A percentile compares a stretch with the other conserved stretches of the same genome.
phyloP scores from a whole-genome alignment of 2,113 vertebrate genomes.

The Pagrus major region DNA sequence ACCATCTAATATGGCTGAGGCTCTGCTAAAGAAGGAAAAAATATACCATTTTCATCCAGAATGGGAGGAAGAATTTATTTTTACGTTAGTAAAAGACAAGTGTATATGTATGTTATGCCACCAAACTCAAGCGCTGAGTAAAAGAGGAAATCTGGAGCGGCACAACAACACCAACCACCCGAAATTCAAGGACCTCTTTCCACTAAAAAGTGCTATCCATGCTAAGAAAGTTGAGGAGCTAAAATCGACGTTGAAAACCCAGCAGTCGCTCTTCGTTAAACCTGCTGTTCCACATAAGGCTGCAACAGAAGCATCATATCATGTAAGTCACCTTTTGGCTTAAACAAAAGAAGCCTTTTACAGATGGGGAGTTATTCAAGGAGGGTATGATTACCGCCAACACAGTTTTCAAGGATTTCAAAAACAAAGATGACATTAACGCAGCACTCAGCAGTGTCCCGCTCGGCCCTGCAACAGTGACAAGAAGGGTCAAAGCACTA shows the following conservation, averaged over 20 bases:
- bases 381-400: not conserved
- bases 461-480: not conserved
- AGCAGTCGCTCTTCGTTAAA: slow-evolving; percentile 15
- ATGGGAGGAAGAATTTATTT: slow-evolving; percentile 8
- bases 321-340: not conserved
- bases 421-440: not conserved
- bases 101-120: not conserved
- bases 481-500: not conserved
- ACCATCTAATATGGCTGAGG: not conserved
- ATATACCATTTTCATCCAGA: not conserved
- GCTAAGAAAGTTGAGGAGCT: not conserved
- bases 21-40: not conserved
- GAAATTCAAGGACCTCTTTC: slow-evolving; percentile 1
- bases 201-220: not conserved
- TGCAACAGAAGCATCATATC: not conserved
- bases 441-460: not conserved
- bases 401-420: not conserved
- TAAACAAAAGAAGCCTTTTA: slow-evolving; percentile 11
- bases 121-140: not conserved
- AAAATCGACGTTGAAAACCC: not conserved
- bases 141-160: slow-evolving; percentile 3
- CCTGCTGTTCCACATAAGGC: not conserved
- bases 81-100: not conserved
- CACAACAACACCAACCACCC: slow-evolving; percentile 13
- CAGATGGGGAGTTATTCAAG: slow-evolving; percentile 5